A percentile compares a stretch with the other conserved stretches of the same genome.
phyloP scores from a whole-genome alignment of 2,797 vertebrate genomes.

The Dipus sagitta region DNA sequence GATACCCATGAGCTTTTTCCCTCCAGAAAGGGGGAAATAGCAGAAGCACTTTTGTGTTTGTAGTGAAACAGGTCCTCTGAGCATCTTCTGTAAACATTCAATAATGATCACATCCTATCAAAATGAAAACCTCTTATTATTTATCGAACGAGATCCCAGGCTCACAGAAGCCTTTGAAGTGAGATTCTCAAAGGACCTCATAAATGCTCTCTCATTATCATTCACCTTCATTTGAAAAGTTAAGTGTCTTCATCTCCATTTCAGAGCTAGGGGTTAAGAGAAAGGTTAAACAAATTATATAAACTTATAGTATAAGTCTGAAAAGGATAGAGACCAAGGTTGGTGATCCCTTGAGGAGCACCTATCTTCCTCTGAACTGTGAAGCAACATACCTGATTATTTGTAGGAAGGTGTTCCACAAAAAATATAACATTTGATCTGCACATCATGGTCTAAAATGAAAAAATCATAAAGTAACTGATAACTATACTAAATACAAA shows the following conservation, averaged over 20 bases:
- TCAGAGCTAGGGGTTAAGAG: conserved; percentile 69
- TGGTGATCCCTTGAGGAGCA: conserved; percentile 35
- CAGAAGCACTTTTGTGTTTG: conserved; percentile 66
- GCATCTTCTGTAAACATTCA: conserved; percentile 70
- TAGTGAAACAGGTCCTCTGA: conserved; percentile 53
- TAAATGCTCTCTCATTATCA: conserved; percentile 66
- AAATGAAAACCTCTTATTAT: conserved; percentile 68
- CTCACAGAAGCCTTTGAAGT: conserved; percentile 60
- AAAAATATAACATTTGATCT: conserved; percentile 66
- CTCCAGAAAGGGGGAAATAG: conserved; percentile 37
- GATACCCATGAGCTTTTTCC: conserved; percentile 8
- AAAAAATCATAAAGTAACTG: conserved; percentile 70
- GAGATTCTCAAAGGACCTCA: conserved; percentile 55
- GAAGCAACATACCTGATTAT: conserved; percentile 74
- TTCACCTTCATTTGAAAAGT: conserved; percentile 68
- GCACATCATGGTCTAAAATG: conserved; percentile 53
- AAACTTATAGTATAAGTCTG: conserved; percentile 64
- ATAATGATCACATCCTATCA: conserved; percentile 70
- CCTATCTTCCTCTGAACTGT: conserved; percentile 67
- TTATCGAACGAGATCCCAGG: conserved; percentile 64
- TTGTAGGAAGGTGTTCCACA: conserved; percentile 59
- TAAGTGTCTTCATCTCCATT: conserved; percentile 69
- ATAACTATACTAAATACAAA: conserved; percentile 70
- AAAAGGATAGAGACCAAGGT: conserved; percentile 45
- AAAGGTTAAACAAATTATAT: conserved; percentile 74